A percentile compares a stretch with the other conserved stretches of the same genome.
Conservation (phyloP, 1,140 invertebrate genomes). For the Neotoxoptera formosana region DNA sequence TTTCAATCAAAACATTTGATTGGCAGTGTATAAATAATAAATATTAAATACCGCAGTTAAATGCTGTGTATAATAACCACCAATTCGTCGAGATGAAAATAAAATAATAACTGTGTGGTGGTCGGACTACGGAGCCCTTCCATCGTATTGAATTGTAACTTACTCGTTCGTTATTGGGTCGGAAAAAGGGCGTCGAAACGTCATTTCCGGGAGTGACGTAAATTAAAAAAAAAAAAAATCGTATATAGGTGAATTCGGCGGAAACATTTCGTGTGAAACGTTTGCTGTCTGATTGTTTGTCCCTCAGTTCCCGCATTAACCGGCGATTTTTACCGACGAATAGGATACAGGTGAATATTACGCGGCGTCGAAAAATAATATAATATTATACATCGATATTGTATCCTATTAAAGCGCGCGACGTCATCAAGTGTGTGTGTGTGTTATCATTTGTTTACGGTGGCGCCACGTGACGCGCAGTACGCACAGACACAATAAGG, state of each 20-base stretch:
- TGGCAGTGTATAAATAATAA: neutral
- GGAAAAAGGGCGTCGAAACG: conserved; percentile 39
- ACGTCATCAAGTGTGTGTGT: neutral
- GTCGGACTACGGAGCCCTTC: too few species aligned
- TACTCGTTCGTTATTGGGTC: neutral
- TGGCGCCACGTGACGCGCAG: conserved; percentile 50
- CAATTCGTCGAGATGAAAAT: neutral
- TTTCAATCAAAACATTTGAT: neutral
- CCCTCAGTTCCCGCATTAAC: neutral
- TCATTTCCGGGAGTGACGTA: conserved; percentile 13
- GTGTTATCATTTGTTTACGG: conserved; percentile 55
- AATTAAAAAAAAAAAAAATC: conserved; percentile 1
- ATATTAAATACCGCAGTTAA: neutral
- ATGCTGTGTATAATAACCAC: neutral
- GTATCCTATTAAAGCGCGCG: neutral
- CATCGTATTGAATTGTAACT: neutral
- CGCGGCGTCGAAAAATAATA: neutral
- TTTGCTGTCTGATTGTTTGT: neutral
- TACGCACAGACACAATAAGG: conserved; percentile 45
- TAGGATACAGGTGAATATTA: neutral
- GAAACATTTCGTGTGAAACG: conserved; percentile 37
- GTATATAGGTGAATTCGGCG: neutral
- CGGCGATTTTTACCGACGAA: neutral
- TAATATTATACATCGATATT: neutral
- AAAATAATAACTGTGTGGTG: neutral